A percentile compares a stretch with the other conserved stretches of the same genome.
These are phyloP conservation scores for Leptinotarsa texana DNA, from an alignment of 1,140 invertebrate species.

Conservation along the genomic window DNA sequence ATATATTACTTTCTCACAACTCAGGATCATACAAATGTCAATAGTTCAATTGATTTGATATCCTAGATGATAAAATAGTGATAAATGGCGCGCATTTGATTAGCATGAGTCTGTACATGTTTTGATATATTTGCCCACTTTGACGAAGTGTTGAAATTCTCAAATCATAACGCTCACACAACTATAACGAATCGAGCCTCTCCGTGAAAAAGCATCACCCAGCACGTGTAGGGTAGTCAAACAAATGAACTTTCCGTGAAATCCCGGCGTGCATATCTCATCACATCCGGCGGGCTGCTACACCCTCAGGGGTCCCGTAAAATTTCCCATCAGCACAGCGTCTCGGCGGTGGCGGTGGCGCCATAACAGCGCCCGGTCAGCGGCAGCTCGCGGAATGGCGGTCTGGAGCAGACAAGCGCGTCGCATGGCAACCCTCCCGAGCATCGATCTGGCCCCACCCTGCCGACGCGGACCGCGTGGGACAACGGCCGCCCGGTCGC, in stretches of 20 bases:
- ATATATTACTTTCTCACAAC: too few relatives aligned
- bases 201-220: too few relatives aligned
- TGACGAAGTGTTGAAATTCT: too few relatives aligned
- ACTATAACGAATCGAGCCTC: too few relatives aligned
- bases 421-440: conserved; percentile 49
- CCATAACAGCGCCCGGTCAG: conserved; percentile 36
- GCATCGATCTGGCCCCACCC: conserved; percentile 48
- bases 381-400: conserved; percentile 44
- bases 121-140: too few relatives aligned
- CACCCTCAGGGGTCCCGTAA: conserved; percentile 17
- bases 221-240: too few relatives aligned
- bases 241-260: conserved; percentile 1
- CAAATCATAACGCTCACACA: too few relatives aligned
- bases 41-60: too few relatives aligned
- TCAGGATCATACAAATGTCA: too few relatives aligned
- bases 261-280: conserved; percentile 12
- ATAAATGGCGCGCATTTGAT: too few relatives aligned
- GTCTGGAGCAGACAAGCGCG: conserved; percentile 50
- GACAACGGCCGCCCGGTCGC: conserved; percentile 31
- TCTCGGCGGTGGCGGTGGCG: conserved; percentile 27
- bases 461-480: conserved; percentile 33
- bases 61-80: too few relatives aligned
- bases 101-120: too few relatives aligned
- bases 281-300: conserved; percentile 18
- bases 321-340: neutral